Base-by-base conservation (phyloP, 2,797 vertebrate genomes). In the Cheirogaleus major region DNA sequence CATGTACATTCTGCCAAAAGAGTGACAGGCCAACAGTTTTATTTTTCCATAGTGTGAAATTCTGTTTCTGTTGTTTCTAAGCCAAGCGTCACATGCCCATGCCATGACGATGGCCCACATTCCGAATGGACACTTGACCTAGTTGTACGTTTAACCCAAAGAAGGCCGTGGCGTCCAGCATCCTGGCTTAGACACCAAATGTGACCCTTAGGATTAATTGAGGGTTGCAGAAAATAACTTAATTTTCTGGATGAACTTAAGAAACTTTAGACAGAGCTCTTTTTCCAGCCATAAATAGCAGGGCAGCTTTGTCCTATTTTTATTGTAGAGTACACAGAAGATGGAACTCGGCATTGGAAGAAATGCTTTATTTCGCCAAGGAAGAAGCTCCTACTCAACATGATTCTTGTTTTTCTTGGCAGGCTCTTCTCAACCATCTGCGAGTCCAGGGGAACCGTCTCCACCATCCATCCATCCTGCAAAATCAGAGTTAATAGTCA, bases 401-500 rank as follows among this genome's bases (percentile, higher is more conserved):
- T 14, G 4, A n/a, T 95, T 97, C 94, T 97, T 76, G 11, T 95
- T 91, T 95, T 95, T 97, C 95, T 97, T 97, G 97, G 96, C 97
- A 98, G 98, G 96, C 83, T 96, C 89, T 89, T 85, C 92, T 35
- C 96, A 97, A 65, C 95, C 97, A 92, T 96, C 86, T 94, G 98
- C 99, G 95, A 98, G 95, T 97, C 99, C 99, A 0, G 89, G 9
- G 20, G 79, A 82, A 57, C 91, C 0, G 35, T 92, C 94, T 94
- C 84, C 83, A 27, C 96, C 98, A 32, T 93, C 72, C 75, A 98
- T 99, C 94, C 95, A 93, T 59, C 99, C 99, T 0, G 87, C 94
- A 20, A 95, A 97, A 76, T 96, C 99, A 45, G 97, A 98, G 96
- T 89, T 99, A 32, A 98, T 99, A 55, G 96, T 99, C 41, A 98